These are phyloP conservation scores for Catotricha subobsoleta DNA, from an alignment of 2,888 invertebrate genomes.

Conservation along the genomic window DNA sequence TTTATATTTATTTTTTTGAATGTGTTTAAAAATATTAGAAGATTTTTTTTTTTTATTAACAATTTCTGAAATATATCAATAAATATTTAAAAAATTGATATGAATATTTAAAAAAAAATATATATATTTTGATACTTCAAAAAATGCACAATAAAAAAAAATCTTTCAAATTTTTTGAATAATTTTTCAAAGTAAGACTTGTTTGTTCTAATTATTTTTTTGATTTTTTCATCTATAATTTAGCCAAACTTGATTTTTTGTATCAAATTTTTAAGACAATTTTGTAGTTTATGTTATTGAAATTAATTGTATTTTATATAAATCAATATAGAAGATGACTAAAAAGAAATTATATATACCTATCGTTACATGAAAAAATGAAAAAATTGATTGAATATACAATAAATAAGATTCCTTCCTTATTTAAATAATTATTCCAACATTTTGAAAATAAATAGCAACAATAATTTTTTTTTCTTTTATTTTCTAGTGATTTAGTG, in stretches of 20 bases:
- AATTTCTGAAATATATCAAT: neutral
- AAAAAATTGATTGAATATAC: neutral
- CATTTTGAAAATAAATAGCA: neutral
- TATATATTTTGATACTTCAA: too few relatives aligned
- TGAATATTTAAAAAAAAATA: too few relatives aligned
- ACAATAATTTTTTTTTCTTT: neutral
- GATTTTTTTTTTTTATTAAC: neutral
- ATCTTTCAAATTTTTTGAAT: too few relatives aligned
- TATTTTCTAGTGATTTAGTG: slow-evolving; percentile 21
- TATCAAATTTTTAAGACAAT: too few relatives aligned
- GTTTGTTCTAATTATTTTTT: too few relatives aligned
- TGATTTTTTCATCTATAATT: too few relatives aligned
- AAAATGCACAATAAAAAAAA: too few relatives aligned
- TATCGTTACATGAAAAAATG: neutral
- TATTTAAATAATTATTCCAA: neutral
- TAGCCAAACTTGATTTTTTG: too few relatives aligned
- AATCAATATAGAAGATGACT: neutral
- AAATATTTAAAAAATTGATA: too few relatives aligned
- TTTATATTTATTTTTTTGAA: neutral
- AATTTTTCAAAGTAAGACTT: too few relatives aligned
- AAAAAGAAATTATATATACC: neutral
- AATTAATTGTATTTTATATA: neutral
- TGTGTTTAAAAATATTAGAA: neutral
- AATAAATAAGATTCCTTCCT: neutral
- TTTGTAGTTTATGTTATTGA: neutral